phyloP scores from a whole-genome alignment of 2,888 invertebrate species.

The Apodemia hepburni region DNA sequence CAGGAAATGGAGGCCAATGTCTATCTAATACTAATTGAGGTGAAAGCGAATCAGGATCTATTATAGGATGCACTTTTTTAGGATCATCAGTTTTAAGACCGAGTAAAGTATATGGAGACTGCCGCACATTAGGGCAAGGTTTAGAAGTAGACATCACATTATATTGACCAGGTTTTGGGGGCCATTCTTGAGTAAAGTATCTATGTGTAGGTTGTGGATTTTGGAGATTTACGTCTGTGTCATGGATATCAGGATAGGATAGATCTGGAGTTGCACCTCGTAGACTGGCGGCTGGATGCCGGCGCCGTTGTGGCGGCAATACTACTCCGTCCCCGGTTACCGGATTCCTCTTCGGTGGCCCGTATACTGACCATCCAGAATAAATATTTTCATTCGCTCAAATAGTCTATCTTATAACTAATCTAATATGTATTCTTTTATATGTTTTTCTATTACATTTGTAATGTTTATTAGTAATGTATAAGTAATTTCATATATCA shows the following conservation, averaged over 20 bases:
- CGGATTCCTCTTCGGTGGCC: slow-evolving; percentile 81
- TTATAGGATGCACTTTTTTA: slow-evolving; percentile 49
- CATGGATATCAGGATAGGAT: slow-evolving; percentile 24
- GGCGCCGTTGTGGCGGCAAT: slow-evolving; percentile 73
- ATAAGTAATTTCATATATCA: background rate
- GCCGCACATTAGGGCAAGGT: slow-evolving; percentile 44
- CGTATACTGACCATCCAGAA: slow-evolving; percentile 75
- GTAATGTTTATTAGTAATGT: background rate
- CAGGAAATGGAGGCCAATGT: slow-evolving; percentile 71
- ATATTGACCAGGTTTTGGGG: slow-evolving; percentile 64
- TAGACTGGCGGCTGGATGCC: slow-evolving; percentile 68
- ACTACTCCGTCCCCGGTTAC: slow-evolving; percentile 82
- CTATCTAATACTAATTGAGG: slow-evolving; percentile 61
- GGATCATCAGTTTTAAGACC: slow-evolving; percentile 65
- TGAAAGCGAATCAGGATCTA: slow-evolving; percentile 60
- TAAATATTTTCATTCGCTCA: slow-evolving; percentile 64
- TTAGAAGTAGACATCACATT: slow-evolving; percentile 63
- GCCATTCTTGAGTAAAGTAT: slow-evolving; percentile 63
- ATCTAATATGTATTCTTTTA: background rate
- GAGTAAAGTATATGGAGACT: slow-evolving; percentile 63
- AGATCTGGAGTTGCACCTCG: slow-evolving; percentile 64
- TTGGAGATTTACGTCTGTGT: slow-evolving; percentile 36
- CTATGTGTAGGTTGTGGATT: slow-evolving; percentile 65
- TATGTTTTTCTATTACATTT: background rate
- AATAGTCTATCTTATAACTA: slow-evolving; percentile 31